phyloP scores from a whole-genome alignment of 2,113 vertebrate species.

The Nansenia antarctica region DNA sequence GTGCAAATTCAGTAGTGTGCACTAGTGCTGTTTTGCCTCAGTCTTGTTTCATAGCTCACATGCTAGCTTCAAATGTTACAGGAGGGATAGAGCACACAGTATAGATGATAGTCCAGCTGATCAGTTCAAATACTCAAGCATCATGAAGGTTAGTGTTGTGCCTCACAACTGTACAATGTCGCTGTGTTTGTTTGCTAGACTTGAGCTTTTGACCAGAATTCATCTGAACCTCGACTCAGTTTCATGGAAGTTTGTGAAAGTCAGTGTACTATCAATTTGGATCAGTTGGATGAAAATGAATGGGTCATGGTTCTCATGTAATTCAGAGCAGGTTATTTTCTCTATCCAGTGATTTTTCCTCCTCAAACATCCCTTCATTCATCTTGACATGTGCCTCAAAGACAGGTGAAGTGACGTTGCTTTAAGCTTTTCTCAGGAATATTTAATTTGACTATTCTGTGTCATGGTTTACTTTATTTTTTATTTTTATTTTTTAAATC shows the following conservation, averaged over 20 bases:
- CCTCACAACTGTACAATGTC: neutral
- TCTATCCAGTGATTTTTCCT: conserved; percentile 5
- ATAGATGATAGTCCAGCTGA: neutral
- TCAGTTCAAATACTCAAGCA: neutral
- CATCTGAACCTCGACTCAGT: conserved; percentile 15
- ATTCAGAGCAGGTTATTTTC: neutral
- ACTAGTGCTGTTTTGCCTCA: neutral
- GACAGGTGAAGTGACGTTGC: neutral
- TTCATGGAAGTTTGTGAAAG: neutral
- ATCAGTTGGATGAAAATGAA: conserved; percentile 4
- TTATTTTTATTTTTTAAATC: conserved; percentile 5
- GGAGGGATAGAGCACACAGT: neutral
- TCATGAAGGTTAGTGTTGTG: neutral
- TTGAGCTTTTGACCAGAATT: conserved; percentile 8
- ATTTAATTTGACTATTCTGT: neutral
- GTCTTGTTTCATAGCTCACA: neutral
- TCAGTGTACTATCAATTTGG: neutral
- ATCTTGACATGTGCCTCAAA: neutral
- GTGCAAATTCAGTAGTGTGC: neutral
- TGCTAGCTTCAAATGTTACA: too few relatives aligned
- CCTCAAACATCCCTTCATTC: conserved; percentile 1
- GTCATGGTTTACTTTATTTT: conserved; percentile 3
- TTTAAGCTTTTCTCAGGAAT: neutral
- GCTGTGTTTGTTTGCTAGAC: neutral
- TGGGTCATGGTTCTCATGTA: conserved; percentile 16